Evolutionary conservation across 2,888 invertebrate species (phyloP).

Genomic region (Cantharis nigra): DNA sequence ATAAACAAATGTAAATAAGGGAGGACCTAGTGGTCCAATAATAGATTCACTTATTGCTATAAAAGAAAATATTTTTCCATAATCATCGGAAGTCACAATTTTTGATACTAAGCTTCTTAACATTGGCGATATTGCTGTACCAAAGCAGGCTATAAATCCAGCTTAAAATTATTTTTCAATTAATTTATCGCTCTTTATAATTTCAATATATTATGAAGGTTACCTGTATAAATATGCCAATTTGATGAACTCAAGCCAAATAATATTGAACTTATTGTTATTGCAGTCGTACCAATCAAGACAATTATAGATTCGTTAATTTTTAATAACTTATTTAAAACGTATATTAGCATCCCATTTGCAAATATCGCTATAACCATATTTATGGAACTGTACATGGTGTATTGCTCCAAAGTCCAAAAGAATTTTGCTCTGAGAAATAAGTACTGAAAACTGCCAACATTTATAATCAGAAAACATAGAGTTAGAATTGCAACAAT

Average conservation of each 20-base stretch:
- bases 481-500: constrained; percentile 53
- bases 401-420: constrained; percentile 68
- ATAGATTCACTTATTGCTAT: constrained; percentile 69
- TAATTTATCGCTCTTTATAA: neutral
- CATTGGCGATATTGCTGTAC: constrained; percentile 62
- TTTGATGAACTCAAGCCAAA: constrained; percentile 54
- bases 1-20: constrained; percentile 69
- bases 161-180: neutral
- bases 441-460: constrained; percentile 55
- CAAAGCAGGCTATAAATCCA: constrained; percentile 43
- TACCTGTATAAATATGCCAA: constrained; percentile 63
- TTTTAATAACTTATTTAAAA: constrained; percentile 59
- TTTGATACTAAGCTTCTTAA: constrained; percentile 66
- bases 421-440: constrained; percentile 67
- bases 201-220: neutral
- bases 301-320: constrained; percentile 56
- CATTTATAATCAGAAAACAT: constrained; percentile 44
- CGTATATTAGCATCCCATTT: constrained; percentile 60
- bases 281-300: constrained; percentile 49
- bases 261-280: constrained; percentile 22
- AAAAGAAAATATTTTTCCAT: constrained; percentile 68
- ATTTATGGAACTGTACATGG: constrained; percentile 60
- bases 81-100: constrained; percentile 62
- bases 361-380: constrained; percentile 62
- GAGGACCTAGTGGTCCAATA: constrained; percentile 64